These are phyloP conservation scores for Macaria notata DNA, from an alignment of 2,888 invertebrate genomes.

Conservation along the genomic window DNA sequence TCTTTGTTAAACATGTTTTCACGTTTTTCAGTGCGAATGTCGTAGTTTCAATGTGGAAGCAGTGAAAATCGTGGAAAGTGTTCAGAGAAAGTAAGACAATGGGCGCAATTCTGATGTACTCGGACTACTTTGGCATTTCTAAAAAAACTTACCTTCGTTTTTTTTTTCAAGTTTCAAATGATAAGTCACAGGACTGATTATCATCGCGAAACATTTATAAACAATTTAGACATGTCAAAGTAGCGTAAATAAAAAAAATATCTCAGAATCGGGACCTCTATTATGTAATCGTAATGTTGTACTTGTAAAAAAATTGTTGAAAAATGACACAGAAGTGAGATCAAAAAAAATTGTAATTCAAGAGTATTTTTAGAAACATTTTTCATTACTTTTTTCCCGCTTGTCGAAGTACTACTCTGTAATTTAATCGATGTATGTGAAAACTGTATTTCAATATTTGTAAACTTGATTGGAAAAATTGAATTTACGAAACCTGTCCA, in stretches of 20 bases:
- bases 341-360: conserved; percentile 37
- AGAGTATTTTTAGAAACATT: conserved; percentile 62
- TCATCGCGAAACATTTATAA: too few species aligned
- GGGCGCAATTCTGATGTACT: too few species aligned
- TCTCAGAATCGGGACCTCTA: background rate
- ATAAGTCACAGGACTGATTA: too few species aligned
- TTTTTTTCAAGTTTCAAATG: too few species aligned
- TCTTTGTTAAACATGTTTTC: background rate
- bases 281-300: conserved; percentile 12
- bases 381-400: conserved; percentile 46
- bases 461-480: conserved; percentile 20
- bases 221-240: too few species aligned
- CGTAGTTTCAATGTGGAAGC: too few species aligned
- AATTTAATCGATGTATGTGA: conserved; percentile 25
- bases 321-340: conserved; percentile 66
- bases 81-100: too few species aligned
- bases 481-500: background rate
- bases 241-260: too few species aligned
- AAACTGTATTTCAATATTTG: conserved; percentile 10
- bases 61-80: too few species aligned
- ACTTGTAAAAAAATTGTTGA: conserved; percentile 45
- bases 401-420: conserved; percentile 22
- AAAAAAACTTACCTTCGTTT: too few species aligned
- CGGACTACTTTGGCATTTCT: too few species aligned
- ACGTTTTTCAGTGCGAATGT: background rate